These are phyloP conservation scores for Loriculus beryllinus DNA, from an alignment of 2,797 vertebrate genomes.

Conservation along the genomic window DNA sequence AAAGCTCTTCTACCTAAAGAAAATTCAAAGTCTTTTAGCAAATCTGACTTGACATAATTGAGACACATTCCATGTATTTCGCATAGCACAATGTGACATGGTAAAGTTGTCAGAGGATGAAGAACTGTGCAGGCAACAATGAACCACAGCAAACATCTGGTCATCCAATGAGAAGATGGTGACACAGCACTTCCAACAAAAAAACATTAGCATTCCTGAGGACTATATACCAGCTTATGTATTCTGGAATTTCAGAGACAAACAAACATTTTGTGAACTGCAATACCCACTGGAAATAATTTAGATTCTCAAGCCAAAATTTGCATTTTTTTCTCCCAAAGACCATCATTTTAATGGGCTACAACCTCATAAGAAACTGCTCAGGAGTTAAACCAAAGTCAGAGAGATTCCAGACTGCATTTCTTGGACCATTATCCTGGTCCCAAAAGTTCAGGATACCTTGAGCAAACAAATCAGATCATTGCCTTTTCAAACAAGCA, in stretches of 20 bases:
- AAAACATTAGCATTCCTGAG: constrained; percentile 39
- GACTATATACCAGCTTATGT: constrained; percentile 41
- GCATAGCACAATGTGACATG: neutral
- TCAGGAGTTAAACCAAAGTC: neutral
- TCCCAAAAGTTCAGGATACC: neutral
- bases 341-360: neutral
- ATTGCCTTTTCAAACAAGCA: neutral
- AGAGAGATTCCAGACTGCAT: neutral
- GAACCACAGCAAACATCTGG: neutral
- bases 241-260: neutral
- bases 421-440: neutral
- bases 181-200: neutral
- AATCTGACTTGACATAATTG: neutral
- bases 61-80: constrained; percentile 45
- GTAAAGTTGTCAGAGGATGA: constrained; percentile 21
- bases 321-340: neutral
- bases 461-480: neutral
- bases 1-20: neutral
- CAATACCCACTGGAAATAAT: neutral
- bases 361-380: neutral
- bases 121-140: neutral
- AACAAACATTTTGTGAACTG: neutral
- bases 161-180: neutral
- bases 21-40: neutral
- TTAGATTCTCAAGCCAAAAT: neutral